phyloP scores from a whole-genome alignment of 2,113 vertebrate genomes.

The Cyprinus carpio region DNA sequence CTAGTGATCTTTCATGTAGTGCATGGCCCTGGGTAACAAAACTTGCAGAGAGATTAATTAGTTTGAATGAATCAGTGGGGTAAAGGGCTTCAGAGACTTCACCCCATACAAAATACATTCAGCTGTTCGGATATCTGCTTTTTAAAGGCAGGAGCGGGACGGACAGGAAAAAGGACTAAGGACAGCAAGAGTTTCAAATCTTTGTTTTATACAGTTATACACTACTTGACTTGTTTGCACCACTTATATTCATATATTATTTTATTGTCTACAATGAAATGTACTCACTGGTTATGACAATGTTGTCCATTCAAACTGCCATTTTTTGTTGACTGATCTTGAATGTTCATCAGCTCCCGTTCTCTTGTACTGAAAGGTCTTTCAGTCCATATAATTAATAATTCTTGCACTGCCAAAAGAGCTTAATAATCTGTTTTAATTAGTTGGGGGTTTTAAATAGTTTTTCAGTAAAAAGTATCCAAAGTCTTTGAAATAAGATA shows the following conservation, averaged over 20 bases:
- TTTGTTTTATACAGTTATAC: neutral
- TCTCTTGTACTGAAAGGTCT: neutral
- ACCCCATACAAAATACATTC: constrained; percentile 40
- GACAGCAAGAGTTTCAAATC: neutral
- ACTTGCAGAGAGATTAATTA: constrained; percentile 53
- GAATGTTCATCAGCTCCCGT: neutral
- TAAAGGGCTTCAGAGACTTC: neutral
- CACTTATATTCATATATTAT: neutral
- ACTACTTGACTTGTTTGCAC: neutral
- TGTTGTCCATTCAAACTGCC: neutral
- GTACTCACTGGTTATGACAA: neutral
- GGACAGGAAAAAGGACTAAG: neutral
- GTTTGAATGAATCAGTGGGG: constrained; percentile 24
- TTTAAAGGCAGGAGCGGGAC: neutral
- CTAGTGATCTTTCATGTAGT: constrained; percentile 44
- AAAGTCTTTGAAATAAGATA: neutral
- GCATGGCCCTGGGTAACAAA: constrained; percentile 49
- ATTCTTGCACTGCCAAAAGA: neutral
- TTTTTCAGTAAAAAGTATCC: neutral
- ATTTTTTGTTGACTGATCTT: too few relatives aligned
- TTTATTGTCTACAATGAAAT: neutral
- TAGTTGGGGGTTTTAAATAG: neutral
- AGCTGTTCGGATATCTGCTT: neutral
- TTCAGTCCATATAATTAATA: neutral
- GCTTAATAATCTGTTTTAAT: neutral